A percentile compares a stretch with the other conserved stretches of the same genome.
Evolutionary conservation across 2,888 invertebrate genomes (phyloP).

Genomic region (Geotrupes spiniger): DNA sequence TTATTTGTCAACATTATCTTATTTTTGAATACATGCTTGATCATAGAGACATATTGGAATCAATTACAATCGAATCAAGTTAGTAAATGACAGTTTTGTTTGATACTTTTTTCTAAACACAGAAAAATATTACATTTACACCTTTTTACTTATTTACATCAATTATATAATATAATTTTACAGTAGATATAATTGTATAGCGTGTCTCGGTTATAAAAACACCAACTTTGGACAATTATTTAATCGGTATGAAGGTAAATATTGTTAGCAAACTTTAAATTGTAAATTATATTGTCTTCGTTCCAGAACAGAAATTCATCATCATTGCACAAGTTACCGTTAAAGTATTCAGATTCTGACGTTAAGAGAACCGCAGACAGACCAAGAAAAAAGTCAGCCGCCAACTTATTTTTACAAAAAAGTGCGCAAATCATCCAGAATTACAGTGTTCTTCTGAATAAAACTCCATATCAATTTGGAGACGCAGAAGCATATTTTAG

Average conservation of each 20-base stretch:
- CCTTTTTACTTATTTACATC: background rate
- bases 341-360: conserved; percentile 19
- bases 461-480: conserved; percentile 33
- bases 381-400: conserved; percentile 10
- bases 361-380: conserved; percentile 15
- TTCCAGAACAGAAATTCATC: conserved; percentile 27
- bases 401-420: conserved; percentile 29
- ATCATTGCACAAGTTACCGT: conserved; percentile 18
- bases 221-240: background rate
- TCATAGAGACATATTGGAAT: too few relatives aligned
- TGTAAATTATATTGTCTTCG: conserved; percentile 20
- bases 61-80: too few relatives aligned
- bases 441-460: conserved; percentile 29
- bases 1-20: too few relatives aligned
- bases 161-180: too few relatives aligned
- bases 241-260: conserved; percentile 37
- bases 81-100: conserved; percentile 16
- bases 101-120: conserved; percentile 22
- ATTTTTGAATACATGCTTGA: too few relatives aligned
- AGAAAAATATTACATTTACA: conserved; percentile 1
- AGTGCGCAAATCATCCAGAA: conserved; percentile 29
- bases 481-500: conserved; percentile 43
- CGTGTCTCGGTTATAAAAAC: background rate
- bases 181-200: too few relatives aligned
- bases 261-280: conserved; percentile 18